Conservation (phyloP, 2,797 vertebrate genomes). For the Tenualosa thibaudeaui region DNA sequence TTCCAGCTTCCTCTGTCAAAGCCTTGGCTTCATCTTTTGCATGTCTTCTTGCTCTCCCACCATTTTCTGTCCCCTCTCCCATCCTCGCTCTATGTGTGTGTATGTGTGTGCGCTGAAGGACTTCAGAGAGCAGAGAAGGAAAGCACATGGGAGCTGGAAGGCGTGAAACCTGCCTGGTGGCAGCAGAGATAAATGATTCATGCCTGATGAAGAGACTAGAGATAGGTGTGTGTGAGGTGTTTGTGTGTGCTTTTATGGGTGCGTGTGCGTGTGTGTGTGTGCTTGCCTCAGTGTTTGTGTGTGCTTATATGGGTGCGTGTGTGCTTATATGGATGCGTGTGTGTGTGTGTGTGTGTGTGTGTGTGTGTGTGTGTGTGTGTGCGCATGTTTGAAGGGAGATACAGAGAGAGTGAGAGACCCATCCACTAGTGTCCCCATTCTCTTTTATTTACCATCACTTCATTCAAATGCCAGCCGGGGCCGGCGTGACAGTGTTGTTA, state of each 20-base stretch:
- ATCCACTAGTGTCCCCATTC: background rate
- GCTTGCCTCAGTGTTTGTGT: background rate
- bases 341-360: background rate
- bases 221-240: background rate
- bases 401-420: background rate
- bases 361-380: background rate
- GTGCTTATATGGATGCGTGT: too few species aligned
- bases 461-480: background rate
- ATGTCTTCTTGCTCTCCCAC: background rate
- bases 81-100: constrained; percentile 36
- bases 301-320: background rate
- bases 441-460: constrained; percentile 1
- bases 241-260: background rate
- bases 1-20: background rate
- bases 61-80: background rate
- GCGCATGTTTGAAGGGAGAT: background rate
- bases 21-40: background rate
- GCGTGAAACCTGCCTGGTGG: constrained; percentile 27
- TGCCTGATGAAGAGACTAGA: constrained; percentile 43
- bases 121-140: background rate
- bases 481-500: constrained; percentile 31
- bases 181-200: constrained; percentile 67
- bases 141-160: background rate
- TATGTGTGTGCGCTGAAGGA: constrained; percentile 24
- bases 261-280: background rate